Base-by-base conservation (phyloP, 2,888 invertebrate genomes). In the Anthrax anthrax region DNA sequence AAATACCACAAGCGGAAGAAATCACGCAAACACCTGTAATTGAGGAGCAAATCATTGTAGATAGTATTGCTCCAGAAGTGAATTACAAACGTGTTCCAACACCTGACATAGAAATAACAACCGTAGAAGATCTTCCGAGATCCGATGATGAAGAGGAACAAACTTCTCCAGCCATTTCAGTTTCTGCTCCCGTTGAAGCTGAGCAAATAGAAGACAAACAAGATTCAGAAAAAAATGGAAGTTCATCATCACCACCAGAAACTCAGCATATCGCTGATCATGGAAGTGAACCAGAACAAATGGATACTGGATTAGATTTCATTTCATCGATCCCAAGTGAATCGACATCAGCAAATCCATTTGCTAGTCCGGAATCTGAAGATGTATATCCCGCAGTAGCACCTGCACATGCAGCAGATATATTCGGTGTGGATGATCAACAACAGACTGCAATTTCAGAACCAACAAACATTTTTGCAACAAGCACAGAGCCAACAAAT, bases 341-440 rank as follows among this genome's bases (percentile, higher is more conserved):
- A 8, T 54, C 61, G 13, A 55, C 60, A 4, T 67, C 67, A 0
- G 67, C 72, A 40, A 74, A 74, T 63, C 74, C 74, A 0, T 75
- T 67, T 43, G 67, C 67, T 43, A 65, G 66, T 45, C 66, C 67
- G 4, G 73, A 74, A 41, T 56, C 62, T 51, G 61, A 63, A 40
- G 52, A 65, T 14, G 32, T 37, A n/a, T 50, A 48, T 36, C 43
- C 48, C 9, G 37, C 46, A 4, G 45, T 49, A 17, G 44, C 47
- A 18, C 45, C 50, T 16, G 36, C 16, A 13, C n/a, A n/a, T n/a
- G 34, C 10, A 14, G 14, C 10, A 10, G 14, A 34, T 34, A 34
- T 34, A 13, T 34, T 34, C 14, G 61, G 61, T 14, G 55, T 54
- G 0, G 61, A 57, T 43, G 59, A 58, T 2, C 54, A 59, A 0